A percentile compares a stretch with the other conserved stretches of the same genome.
Conservation (phyloP, 2,888 invertebrate genomes). For the Dastarcus helophoroides region DNA sequence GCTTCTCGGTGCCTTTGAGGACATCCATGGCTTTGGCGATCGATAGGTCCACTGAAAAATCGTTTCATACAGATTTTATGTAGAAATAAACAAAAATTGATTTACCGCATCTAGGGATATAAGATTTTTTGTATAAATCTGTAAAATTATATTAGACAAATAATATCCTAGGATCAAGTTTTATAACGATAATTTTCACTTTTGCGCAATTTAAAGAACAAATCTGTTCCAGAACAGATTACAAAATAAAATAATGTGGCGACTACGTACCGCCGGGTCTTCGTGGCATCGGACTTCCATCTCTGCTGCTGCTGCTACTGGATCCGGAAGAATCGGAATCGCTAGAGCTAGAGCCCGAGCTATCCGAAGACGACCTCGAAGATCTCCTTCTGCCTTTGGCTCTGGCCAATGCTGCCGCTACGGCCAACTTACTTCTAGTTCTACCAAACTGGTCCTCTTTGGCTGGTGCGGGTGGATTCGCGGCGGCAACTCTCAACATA, state of each 20-base stretch:
- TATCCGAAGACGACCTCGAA: slow-evolving; percentile 42
- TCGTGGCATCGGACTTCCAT: slow-evolving; percentile 34
- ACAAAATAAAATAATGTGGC: not conserved
- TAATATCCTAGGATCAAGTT: too few species aligned
- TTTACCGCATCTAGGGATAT: too few species aligned
- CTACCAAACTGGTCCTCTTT: slow-evolving; percentile 32
- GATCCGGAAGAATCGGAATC: slow-evolving; percentile 47
- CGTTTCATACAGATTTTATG: too few species aligned
- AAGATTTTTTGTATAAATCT: too few species aligned
- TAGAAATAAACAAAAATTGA: too few species aligned
- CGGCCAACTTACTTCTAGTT: slow-evolving; percentile 32
- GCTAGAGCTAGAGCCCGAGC: slow-evolving; percentile 44
- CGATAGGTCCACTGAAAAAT: slow-evolving; percentile 22
- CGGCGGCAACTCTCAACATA: slow-evolving; percentile 44
- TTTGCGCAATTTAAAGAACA: too few species aligned
- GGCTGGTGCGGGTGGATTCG: slow-evolving; percentile 49
- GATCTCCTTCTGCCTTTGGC: slow-evolving; percentile 35
- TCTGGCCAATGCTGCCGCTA: slow-evolving; percentile 34
- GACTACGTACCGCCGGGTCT: slow-evolving; percentile 2
- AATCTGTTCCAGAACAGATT: not conserved
- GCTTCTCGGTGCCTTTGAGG: slow-evolving; percentile 48
- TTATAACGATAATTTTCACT: too few species aligned
- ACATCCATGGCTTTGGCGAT: slow-evolving; percentile 46
- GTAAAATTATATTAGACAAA: too few species aligned
- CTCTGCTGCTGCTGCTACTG: slow-evolving; percentile 40